These are phyloP conservation scores for Gallinago jamesoni DNA, from an alignment of 2,113 vertebrate species.

Conservation along the genomic window DNA sequence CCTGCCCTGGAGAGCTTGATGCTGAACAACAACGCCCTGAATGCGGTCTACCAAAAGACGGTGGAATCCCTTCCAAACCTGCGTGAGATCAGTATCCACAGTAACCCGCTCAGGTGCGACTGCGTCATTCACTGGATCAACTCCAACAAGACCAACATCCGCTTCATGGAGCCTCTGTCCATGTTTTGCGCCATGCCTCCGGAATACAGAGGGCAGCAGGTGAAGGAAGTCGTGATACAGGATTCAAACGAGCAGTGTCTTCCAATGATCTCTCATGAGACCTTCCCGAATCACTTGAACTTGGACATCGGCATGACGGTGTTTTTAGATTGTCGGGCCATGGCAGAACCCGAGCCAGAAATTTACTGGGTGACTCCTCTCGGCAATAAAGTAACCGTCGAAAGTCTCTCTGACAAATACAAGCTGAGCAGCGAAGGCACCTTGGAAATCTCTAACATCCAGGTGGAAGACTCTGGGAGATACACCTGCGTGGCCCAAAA, in stretches of 20 bases:
- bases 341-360: conserved; percentile 95
- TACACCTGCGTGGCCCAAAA: conserved; percentile 98
- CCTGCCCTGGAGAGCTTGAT: conserved; percentile 96
- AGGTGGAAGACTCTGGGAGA: conserved; percentile 90
- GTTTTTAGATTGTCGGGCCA: conserved; percentile 91
- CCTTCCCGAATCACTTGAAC: conserved; percentile 89
- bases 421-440: conserved; percentile 89
- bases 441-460: conserved; percentile 85
- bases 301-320: conserved; percentile 85
- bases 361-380: conserved; percentile 98
- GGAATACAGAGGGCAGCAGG: conserved; percentile 86
- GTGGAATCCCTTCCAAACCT: conserved; percentile 92
- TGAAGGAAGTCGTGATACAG: conserved; percentile 86
- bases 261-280: conserved; percentile 92
- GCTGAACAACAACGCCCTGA: conserved; percentile 95
- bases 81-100: conserved; percentile 96
- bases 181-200: conserved; percentile 94
- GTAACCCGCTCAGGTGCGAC: conserved; percentile 93
- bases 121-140: conserved; percentile 95
- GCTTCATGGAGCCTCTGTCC: conserved; percentile 96
- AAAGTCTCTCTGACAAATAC: conserved; percentile 89
- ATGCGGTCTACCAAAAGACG: conserved; percentile 89
- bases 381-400: conserved; percentile 88
- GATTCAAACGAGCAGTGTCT: conserved; percentile 88
- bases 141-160: conserved; percentile 91